These are phyloP conservation scores for Catocala sponsa DNA, from an alignment of 2,888 invertebrate species.

Conservation along the genomic window DNA sequence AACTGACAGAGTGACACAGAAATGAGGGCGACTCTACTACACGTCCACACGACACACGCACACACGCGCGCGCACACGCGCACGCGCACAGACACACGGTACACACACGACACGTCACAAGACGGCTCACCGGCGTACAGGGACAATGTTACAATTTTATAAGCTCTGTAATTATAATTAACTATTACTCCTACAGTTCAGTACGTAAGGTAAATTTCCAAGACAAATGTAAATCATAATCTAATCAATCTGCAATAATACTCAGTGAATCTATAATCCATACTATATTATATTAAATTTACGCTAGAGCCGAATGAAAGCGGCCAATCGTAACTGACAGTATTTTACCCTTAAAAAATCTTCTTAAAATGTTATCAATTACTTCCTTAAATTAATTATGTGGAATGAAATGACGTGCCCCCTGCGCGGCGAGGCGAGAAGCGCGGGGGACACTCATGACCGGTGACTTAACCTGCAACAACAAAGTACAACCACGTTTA, in stretches of 20 bases:
- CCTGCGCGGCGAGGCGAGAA: slow-evolving; percentile 75
- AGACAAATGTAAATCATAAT: slow-evolving; percentile 70
- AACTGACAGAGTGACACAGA: slow-evolving; percentile 58
- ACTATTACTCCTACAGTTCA: slow-evolving; percentile 71
- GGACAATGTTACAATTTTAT: slow-evolving; percentile 63
- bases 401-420: slow-evolving; percentile 87
- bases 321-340: slow-evolving; percentile 75
- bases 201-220: slow-evolving; percentile 75
- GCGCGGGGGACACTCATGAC: slow-evolving; percentile 79
- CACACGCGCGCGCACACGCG: slow-evolving; percentile 42
- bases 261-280: slow-evolving; percentile 86
- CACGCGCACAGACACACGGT: slow-evolving; percentile 47
- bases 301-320: slow-evolving; percentile 70
- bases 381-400: slow-evolving; percentile 84
- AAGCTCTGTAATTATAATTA: slow-evolving; percentile 75
- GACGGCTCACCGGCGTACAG: slow-evolving; percentile 56
- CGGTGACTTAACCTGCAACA: slow-evolving; percentile 86
- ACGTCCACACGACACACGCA: slow-evolving; percentile 46
- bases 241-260: slow-evolving; percentile 86
- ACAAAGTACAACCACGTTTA: slow-evolving; percentile 43
- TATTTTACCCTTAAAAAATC: slow-evolving; percentile 80
- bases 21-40: slow-evolving; percentile 58
- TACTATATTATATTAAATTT: slow-evolving; percentile 86
- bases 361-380: slow-evolving; percentile 80
- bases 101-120: slow-evolving; percentile 40